A percentile compares a stretch with the other conserved stretches of the same genome.
Evolutionary conservation across 2,797 vertebrate species (phyloP).

Genomic region (Eupleurogrammus muticus): DNA sequence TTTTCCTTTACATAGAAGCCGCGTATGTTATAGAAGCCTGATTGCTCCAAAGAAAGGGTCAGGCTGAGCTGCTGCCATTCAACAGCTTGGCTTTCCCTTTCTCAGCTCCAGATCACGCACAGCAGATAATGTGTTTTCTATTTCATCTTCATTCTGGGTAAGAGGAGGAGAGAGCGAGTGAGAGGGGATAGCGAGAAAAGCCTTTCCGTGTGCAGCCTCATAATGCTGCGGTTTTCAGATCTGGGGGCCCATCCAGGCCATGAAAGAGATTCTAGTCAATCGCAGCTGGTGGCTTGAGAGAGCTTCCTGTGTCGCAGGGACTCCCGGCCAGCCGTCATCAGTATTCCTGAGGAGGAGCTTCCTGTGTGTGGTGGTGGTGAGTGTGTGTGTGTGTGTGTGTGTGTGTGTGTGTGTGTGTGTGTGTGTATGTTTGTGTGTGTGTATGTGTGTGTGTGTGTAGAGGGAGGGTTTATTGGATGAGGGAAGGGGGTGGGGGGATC

Average conservation of each 20-base stretch:
- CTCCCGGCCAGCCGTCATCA: slow-evolving; percentile 79
- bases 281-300: slow-evolving; percentile 86
- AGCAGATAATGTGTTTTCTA: slow-evolving; percentile 75
- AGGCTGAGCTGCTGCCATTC: slow-evolving; percentile 26
- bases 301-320: slow-evolving; percentile 82
- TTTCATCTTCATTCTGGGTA: slow-evolving; percentile 66
- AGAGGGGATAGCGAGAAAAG: slow-evolving; percentile 52
- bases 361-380: slow-evolving; percentile 74
- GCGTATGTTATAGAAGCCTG: slow-evolving; percentile 46
- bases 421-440: too few relatives aligned
- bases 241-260: slow-evolving; percentile 65
- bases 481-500: slow-evolving; percentile 50
- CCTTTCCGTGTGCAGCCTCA: slow-evolving; percentile 73
- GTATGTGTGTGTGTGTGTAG: too few relatives aligned
- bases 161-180: slow-evolving; percentile 34
- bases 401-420: too few relatives aligned
- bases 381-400: too few relatives aligned
- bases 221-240: slow-evolving; percentile 74
- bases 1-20: slow-evolving; percentile 49
- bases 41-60: slow-evolving; percentile 45
- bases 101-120: slow-evolving; percentile 54
- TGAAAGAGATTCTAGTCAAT: slow-evolving; percentile 84
- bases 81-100: slow-evolving; percentile 42
- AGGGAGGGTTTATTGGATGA: slow-evolving; percentile 80
- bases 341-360: slow-evolving; percentile 85